These are phyloP conservation scores for Chionodraco myersi DNA, from an alignment of 2,113 vertebrate species.

Conservation along the genomic window DNA sequence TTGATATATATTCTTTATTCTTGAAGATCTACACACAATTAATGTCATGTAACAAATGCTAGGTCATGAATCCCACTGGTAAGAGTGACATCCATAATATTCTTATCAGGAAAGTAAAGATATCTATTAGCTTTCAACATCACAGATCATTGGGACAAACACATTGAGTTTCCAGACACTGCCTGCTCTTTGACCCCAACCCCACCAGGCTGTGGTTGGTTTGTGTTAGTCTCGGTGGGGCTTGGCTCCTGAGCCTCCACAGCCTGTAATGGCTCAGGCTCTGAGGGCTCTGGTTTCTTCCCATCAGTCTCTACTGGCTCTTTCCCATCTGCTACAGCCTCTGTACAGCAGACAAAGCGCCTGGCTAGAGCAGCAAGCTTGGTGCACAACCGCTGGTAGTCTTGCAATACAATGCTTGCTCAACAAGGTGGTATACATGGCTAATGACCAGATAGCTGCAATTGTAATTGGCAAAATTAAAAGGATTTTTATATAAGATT, in stretches of 20 bases:
- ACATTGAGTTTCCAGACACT: slow-evolving; percentile 40
- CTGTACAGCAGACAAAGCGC: slow-evolving; percentile 84
- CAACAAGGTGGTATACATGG: slow-evolving; percentile 62
- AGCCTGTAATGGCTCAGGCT: slow-evolving; percentile 64
- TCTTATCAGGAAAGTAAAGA: slow-evolving; percentile 11
- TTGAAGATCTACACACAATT: slow-evolving; percentile 35
- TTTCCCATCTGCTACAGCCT: slow-evolving; percentile 76
- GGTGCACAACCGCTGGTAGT: slow-evolving; percentile 57
- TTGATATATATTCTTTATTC: not conserved
- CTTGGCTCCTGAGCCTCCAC: slow-evolving; percentile 66
- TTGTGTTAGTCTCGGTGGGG: slow-evolving; percentile 58
- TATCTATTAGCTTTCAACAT: slow-evolving; percentile 8
- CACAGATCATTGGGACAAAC: slow-evolving; percentile 12
- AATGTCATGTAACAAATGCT: slow-evolving; percentile 27
- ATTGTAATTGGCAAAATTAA: not conserved
- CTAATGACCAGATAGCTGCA: slow-evolving; percentile 60
- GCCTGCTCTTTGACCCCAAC: slow-evolving; percentile 68
- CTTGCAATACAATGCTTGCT: slow-evolving; percentile 66
- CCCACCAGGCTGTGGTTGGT: slow-evolving; percentile 55
- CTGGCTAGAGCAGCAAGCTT: slow-evolving; percentile 81
- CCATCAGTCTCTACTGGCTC: slow-evolving; percentile 77
- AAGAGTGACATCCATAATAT: slow-evolving; percentile 17
- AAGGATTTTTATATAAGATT: not conserved
- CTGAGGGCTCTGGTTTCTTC: slow-evolving; percentile 72
- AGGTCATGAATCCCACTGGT: slow-evolving; percentile 4